Evolutionary conservation across 2,797 vertebrate genomes (phyloP).

Genomic region (Chelmon rostratus): DNA sequence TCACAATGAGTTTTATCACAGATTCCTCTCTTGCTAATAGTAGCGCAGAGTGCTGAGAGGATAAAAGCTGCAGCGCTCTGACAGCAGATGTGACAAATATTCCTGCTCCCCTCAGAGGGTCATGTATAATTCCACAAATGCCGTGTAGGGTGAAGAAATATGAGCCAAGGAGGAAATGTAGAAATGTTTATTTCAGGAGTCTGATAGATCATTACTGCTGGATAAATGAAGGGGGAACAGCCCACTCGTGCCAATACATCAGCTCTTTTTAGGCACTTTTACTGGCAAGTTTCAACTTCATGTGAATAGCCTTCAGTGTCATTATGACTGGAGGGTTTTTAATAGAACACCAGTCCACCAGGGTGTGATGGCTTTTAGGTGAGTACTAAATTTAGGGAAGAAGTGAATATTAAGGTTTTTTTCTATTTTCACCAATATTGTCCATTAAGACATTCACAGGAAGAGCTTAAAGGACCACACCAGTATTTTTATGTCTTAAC

Average conservation of each 20-base stretch:
- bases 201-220: conserved; percentile 19
- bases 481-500: not conserved
- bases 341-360: not conserved
- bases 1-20: not conserved
- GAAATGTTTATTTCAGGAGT: conserved; percentile 52
- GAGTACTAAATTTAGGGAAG: not conserved
- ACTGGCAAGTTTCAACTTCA: not conserved
- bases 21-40: not conserved
- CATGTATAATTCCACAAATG: conserved; percentile 58
- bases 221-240: conserved; percentile 2
- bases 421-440: not conserved
- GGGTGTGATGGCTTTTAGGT: not conserved
- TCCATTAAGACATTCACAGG: not conserved
- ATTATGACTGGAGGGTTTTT: not conserved
- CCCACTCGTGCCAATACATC: not conserved
- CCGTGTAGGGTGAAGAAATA: conserved; percentile 33
- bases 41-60: not conserved
- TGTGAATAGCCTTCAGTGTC: not conserved
- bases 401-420: too few relatives aligned
- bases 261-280: not conserved
- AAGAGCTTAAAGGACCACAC: not conserved
- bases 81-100: conserved; percentile 48
- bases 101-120: conserved; percentile 16
- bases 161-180: conserved; percentile 43
- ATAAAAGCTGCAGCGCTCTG: conserved; percentile 8